phyloP scores from a whole-genome alignment of 2,113 vertebrate genomes.

The Hylia prasina region DNA sequence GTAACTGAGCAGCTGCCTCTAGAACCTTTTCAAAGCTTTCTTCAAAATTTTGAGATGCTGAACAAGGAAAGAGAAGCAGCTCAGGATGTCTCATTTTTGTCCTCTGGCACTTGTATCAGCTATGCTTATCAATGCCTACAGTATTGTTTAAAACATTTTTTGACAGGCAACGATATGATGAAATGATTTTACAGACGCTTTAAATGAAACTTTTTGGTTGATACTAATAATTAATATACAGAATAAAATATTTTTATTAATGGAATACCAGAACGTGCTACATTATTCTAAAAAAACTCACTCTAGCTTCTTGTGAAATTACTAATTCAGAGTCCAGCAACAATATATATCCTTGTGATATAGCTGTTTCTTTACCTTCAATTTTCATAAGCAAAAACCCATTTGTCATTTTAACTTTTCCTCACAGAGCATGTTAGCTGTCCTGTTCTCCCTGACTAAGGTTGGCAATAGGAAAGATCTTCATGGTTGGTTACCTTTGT shows the following conservation, averaged over 20 bases:
- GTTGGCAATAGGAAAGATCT: background rate
- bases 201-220: background rate
- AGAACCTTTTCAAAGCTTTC: background rate
- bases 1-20: background rate
- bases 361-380: background rate
- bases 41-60: background rate
- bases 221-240: background rate
- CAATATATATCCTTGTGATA: background rate
- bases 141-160: background rate
- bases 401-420: background rate
- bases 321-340: background rate
- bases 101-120: background rate
- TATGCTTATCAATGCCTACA: background rate
- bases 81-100: background rate
- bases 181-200: background rate
- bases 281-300: background rate
- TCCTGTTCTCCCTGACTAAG: background rate
- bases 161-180: background rate
- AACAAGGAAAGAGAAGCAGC: background rate
- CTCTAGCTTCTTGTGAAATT: background rate
- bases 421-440: accelerated
- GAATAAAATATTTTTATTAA: background rate
- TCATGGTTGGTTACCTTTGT: background rate
- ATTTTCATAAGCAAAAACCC: background rate
- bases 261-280: background rate